Evolutionary conservation across 2,797 vertebrate genomes (phyloP), one percentile per base, ranked within the genome.

Genomic region (Onychomys leucogaster): DNA sequence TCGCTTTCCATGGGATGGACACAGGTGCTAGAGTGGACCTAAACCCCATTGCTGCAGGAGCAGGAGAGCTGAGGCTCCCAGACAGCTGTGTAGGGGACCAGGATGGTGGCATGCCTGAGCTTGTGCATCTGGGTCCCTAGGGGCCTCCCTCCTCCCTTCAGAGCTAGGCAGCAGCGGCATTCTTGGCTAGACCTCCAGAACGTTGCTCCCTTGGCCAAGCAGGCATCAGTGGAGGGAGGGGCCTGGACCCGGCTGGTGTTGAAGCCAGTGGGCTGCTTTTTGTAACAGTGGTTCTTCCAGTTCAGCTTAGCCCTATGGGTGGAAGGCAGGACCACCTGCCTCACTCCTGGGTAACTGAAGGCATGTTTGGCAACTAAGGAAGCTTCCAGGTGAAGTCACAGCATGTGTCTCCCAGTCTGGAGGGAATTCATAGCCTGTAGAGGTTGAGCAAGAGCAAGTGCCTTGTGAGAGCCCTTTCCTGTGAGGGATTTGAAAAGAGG

Each of bases 41-140:
- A 55, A 94, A 59, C 67, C 63, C 78, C 84, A 61, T 41, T 61
- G 77, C 85, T 93, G 49, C 69, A 67, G 75, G 49, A 87, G 84
- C 65, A 46, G 46, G 83, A 52, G 84, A 91, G 59, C 73, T n/a
- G 43, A 73, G n/a, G 19, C 91, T 93, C 14, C 29, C 86, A 92
- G 37, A 81, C 63, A 92, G 63, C 90, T 11, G 57, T 55, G 52
- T 73, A 87, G 65, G 81, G 71, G 78, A 84, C 89, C 11, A 3
- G 71, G 25, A 75, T 78, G 86, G 65, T 78, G 86, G 65, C 96
- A 96, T 86, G 86, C 91, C 85, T 67, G 75, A 89, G 80, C 96
- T 71, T 96, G 95, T 96, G 49, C 65, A 32, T 43, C 63, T 94
- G 95, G 61, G 67, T 95, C 83, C 86, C 89, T 71, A n/a, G 88